Evolutionary conservation across 2,113 vertebrate species (phyloP).

Genomic region (Theristicus caerulescens): DNA sequence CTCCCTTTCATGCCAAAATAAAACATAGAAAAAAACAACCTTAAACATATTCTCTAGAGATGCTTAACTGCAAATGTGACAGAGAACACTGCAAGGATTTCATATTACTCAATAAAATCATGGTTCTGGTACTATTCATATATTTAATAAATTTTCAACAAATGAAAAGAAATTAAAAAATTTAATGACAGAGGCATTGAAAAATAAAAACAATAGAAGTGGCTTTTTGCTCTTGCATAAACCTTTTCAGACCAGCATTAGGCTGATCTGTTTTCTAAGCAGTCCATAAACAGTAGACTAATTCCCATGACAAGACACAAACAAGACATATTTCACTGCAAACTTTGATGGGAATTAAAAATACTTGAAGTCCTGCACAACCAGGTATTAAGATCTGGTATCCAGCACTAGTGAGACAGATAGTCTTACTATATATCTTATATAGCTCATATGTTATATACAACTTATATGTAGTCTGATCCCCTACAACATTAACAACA

Average conservation of each 20-base stretch:
- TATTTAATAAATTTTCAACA: neutral
- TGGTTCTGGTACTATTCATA: neutral
- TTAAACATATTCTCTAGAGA: neutral
- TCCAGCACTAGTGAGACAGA: neutral
- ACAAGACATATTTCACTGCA: neutral
- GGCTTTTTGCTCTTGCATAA: neutral
- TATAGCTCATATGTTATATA: neutral
- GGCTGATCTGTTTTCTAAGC: neutral
- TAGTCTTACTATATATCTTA: neutral
- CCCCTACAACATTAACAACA: neutral
- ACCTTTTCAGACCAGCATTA: neutral
- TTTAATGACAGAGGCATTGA: neutral
- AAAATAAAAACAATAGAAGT: neutral
- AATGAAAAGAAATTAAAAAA: neutral
- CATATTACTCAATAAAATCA: neutral
- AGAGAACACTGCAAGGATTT: neutral
- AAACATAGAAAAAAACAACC: conserved; percentile 13
- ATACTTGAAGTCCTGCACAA: neutral
- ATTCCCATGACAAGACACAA: neutral
- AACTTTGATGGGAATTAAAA: neutral
- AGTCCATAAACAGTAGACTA: neutral
- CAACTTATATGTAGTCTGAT: neutral
- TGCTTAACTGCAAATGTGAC: neutral
- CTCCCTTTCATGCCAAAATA: neutral
- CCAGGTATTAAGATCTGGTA: neutral